Conservation (phyloP, 2,113 vertebrate species). For the Deroptyus accipitrinus region DNA sequence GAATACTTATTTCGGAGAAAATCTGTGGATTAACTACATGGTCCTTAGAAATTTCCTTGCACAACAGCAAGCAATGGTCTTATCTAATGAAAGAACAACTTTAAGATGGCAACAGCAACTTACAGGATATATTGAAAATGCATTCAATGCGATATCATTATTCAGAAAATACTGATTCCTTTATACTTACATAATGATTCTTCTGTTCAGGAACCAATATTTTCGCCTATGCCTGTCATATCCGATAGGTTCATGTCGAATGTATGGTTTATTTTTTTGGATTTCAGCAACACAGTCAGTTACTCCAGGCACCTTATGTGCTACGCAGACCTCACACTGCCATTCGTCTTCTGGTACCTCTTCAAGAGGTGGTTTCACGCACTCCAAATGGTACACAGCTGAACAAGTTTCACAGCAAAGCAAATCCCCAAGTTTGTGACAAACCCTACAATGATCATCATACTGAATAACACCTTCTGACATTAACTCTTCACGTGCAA, state of each 20-base stretch:
- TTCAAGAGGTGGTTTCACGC: constrained; percentile 92
- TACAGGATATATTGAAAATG: neutral
- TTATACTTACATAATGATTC: constrained; percentile 95
- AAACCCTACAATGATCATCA: constrained; percentile 96
- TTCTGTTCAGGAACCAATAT: constrained; percentile 97
- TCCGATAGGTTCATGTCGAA: constrained; percentile 94
- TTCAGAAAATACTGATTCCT: neutral
- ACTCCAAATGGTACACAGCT: constrained; percentile 97
- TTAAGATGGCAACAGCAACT: neutral
- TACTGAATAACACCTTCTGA: constrained; percentile 95
- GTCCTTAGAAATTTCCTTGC: neutral
- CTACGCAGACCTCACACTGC: constrained; percentile 98
- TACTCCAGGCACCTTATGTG: constrained; percentile 93
- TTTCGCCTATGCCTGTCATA: constrained; percentile 95
- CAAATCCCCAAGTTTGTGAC: constrained; percentile 96
- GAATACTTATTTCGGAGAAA: neutral
- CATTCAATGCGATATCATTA: fast-evolving
- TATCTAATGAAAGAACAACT: neutral
- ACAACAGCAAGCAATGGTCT: neutral
- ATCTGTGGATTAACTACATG: neutral
- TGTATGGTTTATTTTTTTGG: constrained; percentile 93
- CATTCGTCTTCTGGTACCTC: constrained; percentile 97
- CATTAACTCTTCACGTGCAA: constrained; percentile 96
- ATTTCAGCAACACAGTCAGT: constrained; percentile 95
- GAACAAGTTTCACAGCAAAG: constrained; percentile 98